Base-by-base conservation (phyloP, 1,140 invertebrate species). In the Hyphantria cunea region DNA sequence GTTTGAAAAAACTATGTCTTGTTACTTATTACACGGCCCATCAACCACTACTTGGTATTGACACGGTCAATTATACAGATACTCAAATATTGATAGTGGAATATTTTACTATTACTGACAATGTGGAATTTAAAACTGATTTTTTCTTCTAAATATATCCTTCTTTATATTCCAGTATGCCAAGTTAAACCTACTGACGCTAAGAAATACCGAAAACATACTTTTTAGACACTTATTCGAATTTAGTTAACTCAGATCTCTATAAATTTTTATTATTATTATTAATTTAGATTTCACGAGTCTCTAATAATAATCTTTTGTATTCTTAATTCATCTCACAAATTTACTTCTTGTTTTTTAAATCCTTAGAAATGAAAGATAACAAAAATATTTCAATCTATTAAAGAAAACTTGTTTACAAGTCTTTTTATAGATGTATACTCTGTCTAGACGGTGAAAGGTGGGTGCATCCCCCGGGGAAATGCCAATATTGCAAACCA, bases 401-500 rank as follows among this genome's bases (percentile, higher is more conserved):
- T 55, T 42, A 37, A 56, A 50, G 65, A 60, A 70, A 72, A 73
- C 49, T 72, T 72, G 63, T 74, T 72, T 64, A 68, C 61, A 53
- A 68, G 50, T 42, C 61, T 48, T 75, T 65, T 70, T 71, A 72
- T 73, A 61, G 64, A 70, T n/a, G n/a, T n/a, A n/a, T n/a, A n/a
- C n/a, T n/a, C n/a, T n/a, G 85, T 86, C 85, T 88, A 88, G 84
- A 84, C 85, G 76, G 59, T 42, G 66, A 50, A 54, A 14, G 59
- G 66, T 74, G 79, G 76, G 72, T 75, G 74, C 61, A 62, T 67
- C 66, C 73, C 53, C 74, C 76, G 44, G 61, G 78, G 76, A 82
- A 74, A 73, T 74, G 68, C 50, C 68, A 84, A 82, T 80, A 80
- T 84, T 79, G 68, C 72, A 69, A 77, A 78, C 75, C 75, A 80